Conservation (phyloP, 1,140 invertebrate genomes). For the Bombus balteatus region DNA sequence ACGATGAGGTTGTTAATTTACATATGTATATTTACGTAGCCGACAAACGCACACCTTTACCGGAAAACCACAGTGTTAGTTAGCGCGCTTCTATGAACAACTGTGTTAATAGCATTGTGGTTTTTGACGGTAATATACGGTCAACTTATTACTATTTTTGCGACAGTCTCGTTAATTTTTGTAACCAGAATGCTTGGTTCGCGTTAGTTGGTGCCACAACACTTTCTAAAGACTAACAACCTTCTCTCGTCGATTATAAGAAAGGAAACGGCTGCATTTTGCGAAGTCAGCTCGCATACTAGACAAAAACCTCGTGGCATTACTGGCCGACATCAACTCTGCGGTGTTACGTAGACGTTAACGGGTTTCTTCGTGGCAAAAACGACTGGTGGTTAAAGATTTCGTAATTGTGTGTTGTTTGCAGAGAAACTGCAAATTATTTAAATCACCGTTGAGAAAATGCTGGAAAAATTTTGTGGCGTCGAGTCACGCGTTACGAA, state of each 20-base stretch:
- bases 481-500: not conserved
- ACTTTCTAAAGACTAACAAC: not conserved
- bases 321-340: constrained; percentile 23
- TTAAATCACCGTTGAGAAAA: constrained; percentile 5
- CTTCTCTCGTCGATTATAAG: not conserved
- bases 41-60: constrained; percentile 8
- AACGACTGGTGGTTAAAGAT: constrained; percentile 24
- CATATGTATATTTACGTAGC: not conserved
- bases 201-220: not conserved
- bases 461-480: constrained; percentile 5
- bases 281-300: constrained; percentile 23
- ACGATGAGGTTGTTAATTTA: not conserved
- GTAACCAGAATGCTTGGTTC: not conserved
- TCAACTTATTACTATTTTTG: constrained; percentile 32
- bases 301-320: constrained; percentile 17
- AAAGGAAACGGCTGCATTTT: constrained; percentile 22
- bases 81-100: constrained; percentile 44
- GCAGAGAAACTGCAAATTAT: constrained; percentile 4
- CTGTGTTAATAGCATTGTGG: constrained; percentile 22
- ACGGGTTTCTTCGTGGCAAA: constrained; percentile 14
- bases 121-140: constrained; percentile 24
- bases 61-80: constrained; percentile 46
- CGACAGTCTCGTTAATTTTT: not conserved
- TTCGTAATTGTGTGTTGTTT: constrained; percentile 11
- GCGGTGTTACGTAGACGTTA: constrained; percentile 9